Base-by-base conservation (phyloP, 2,888 invertebrate genomes). In the Ametastegia equiseti region DNA sequence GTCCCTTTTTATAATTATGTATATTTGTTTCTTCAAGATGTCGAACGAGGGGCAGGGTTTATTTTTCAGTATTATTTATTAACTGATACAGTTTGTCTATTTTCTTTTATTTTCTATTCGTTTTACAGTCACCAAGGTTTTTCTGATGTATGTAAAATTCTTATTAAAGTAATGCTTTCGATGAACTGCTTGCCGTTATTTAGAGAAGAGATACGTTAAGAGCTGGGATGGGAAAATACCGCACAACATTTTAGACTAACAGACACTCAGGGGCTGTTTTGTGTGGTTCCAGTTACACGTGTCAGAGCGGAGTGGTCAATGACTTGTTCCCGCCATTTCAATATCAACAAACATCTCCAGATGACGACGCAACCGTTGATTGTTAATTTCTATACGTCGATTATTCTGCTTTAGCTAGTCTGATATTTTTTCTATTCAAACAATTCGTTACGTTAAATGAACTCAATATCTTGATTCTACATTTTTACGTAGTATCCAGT, bases 271-370 rank as follows among this genome's bases (percentile, higher is more conserved):
- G 85, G 86, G 90, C 88, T 88, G 88, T 90, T 92, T 92, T 92
- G 94, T 95, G 93, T 94, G 94, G 94, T 96, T 96, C 93, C 96
- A 97, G 97, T 94, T 97, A 97, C 95, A 94, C 96, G 94, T 96
- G 97, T 94, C 97, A 97, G 94, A 96, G 97, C 94, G 94, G 96
- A 94, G 96, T 96, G 93, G 97, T 97, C 94, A 97, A 97, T 95
- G 97, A 97, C 93, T 95, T 97, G 93, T 97, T 97, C 94, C 97
- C 97, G 92, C 95, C 94, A 90, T 92, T 94, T 89, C 89, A 92
- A 84, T 86, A 75, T 80, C 85, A 83, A 84, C 87, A 86, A 86
- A 86, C 86, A 85, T 86, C 86, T 39, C 36, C 39, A 87, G 88
- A 89, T 87, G 63, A 75, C 75, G 45, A 81, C 57, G 80, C 81